These are phyloP conservation scores for Cecidostiba fungosa DNA, from an alignment of 2,888 invertebrate genomes.

Conservation along the genomic window DNA sequence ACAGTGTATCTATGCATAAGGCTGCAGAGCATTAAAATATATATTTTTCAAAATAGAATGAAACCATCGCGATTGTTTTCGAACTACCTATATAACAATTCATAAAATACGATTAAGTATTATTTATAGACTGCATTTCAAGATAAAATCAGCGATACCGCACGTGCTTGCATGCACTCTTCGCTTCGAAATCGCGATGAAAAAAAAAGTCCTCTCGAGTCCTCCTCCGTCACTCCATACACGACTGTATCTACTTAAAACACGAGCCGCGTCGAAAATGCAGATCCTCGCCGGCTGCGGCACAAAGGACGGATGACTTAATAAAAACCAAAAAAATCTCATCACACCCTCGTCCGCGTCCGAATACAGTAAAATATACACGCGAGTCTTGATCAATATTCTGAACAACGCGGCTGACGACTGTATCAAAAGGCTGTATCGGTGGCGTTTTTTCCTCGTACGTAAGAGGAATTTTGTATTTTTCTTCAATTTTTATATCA, in stretches of 20 bases:
- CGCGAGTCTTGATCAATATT: not conserved
- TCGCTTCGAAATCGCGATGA: not conserved
- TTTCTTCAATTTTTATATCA: not conserved
- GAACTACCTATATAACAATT: too few relatives aligned
- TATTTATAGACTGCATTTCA: too few relatives aligned
- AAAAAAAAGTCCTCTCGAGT: not conserved
- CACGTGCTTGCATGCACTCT: too few relatives aligned
- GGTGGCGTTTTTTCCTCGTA: not conserved
- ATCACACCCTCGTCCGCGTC: not conserved
- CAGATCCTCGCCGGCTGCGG: not conserved
- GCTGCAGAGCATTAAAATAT: not conserved
- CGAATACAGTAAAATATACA: not conserved
- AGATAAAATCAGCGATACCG: too few relatives aligned
- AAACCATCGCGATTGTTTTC: too few relatives aligned
- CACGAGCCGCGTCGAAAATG: not conserved
- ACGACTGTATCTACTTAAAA: slow-evolving; percentile 24
- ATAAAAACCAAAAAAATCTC: not conserved
- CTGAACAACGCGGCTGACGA: not conserved
- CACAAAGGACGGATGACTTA: slow-evolving; percentile 3
- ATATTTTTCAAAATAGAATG: not conserved
- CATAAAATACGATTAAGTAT: too few relatives aligned
- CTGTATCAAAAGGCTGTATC: not conserved
- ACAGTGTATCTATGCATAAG: not conserved
- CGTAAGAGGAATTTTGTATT: not conserved
- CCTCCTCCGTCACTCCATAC: not conserved